Evolutionary conservation across 1,140 invertebrate species (phyloP), one percentile per base, ranked within the genome.

Genomic region (Latrodectus geometricus): DNA sequence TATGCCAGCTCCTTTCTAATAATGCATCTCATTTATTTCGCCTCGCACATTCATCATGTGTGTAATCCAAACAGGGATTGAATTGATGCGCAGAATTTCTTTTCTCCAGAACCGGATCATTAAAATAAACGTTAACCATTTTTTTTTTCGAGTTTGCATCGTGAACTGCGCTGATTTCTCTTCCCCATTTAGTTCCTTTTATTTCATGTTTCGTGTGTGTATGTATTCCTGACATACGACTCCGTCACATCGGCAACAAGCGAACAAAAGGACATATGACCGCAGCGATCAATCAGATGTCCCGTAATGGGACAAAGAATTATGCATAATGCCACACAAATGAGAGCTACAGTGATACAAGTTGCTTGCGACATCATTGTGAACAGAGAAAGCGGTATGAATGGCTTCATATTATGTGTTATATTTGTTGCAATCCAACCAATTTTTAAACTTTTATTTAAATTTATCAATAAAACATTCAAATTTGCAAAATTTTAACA

Each of bases 271-370:
- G 79, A 81, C 50, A 54, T 23, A 21, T 49, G 35, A 66, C 20
- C 9, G 68, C 21, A 72, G 79, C 70, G 68, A 81, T 81, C 79
- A 81, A 81, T 81, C 79, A 81, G 68, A 48, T 72, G 50, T 8
- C 21, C 12, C 15, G 65, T 81, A 81, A 81, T 81, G 79, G 79
- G 49, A 12, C 20, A 11, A 35, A 21, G 66, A 8, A 20, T 20
- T 81, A 70, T 81, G 79, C 79, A 72, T 81, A 81, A 81, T 70
- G 54, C 15, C n/a, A 35, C 15, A 52, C 4, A 0, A n/a, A n/a
- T 70, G 14, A 11, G 50, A 7, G 68, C 8, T 9, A 81, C 17
- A 81, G 49, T 81, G 79, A 50, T 35, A 11, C 68, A 23, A 20
- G 20, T n/a, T 35, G 35, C 35, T 35, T 35, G 35, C 35, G 35